Base-by-base conservation (phyloP, 2,888 invertebrate species). In the Halocaridina rubra region DNA sequence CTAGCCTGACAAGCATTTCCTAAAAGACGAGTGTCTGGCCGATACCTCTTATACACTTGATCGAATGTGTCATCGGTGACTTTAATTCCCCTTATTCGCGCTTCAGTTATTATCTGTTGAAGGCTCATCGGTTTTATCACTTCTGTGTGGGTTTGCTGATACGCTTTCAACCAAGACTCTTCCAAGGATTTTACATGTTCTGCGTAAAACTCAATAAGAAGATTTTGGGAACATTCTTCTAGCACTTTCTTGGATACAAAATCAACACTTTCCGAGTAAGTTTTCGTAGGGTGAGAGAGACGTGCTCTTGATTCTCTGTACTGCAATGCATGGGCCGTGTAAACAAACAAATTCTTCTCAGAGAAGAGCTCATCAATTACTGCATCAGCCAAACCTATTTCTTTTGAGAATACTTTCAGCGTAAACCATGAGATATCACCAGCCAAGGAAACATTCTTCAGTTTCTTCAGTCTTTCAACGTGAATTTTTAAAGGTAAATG, bases 381-480 rank as follows among this genome's bases (percentile, higher is more conserved):
- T 0, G 61, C 46, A 16, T 75, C 22, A n/a, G 64, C 10, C 0
- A 81, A 67, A 0, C 30, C 75, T 8, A 67, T n/a, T n/a, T 81
- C 74, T 4, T 19, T 29, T 29, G 75, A 74, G 19, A 27, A 81
- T 13, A 53, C 32, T 39, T 24, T 59, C 22, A 81, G 29, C n/a
- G 74, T 74, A 4, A 8, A 22, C 81, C 75, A 81, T 0, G 81
- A 75, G 3, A 81, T 74, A 29, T 75, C 81, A 27, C 81, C 81
- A 16, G 75, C 64, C 0, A 16, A 19, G 13, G 64, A 30, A 30
- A 75, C 75, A 32, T 30, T 81, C 7, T 24, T 27, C 2, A 81
- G 67, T 3, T 19, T 16, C 10, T 16, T 46, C 1, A 75, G 46
- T 32, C 30, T 76, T 5, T n/a, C 46, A n/a, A 33, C 53, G 19